Evolutionary conservation across 2,797 vertebrate species (phyloP).

Genomic region (Fundulus diaphanus): DNA sequence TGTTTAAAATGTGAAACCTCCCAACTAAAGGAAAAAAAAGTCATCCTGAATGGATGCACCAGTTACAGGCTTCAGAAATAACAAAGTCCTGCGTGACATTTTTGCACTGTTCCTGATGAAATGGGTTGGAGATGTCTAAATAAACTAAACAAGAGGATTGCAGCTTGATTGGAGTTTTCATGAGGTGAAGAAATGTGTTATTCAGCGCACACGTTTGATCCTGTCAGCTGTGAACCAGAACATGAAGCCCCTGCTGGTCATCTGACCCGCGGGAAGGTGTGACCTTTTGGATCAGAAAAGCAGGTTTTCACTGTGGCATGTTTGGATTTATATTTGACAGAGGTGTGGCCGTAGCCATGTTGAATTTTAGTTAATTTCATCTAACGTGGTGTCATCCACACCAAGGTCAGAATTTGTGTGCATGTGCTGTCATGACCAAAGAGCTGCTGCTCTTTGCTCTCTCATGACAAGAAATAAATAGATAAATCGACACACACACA

Average conservation of each 20-base stretch:
- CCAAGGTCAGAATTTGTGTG: background rate
- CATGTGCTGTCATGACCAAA: conserved; percentile 18
- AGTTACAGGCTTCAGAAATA: conserved; percentile 11
- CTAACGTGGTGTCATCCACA: conserved; percentile 20
- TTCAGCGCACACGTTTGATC: conserved; percentile 54
- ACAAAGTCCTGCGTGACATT: conserved; percentile 9
- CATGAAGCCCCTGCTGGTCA: conserved; percentile 70
- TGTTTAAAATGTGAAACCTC: background rate
- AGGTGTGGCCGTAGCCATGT: background rate
- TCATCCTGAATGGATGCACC: background rate
- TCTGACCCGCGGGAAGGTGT: conserved; percentile 66
- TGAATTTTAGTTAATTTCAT: conserved; percentile 26
- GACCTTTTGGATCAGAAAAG: conserved; percentile 71
- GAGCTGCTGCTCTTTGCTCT: conserved; percentile 12
- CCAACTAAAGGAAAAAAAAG: conserved; percentile 6
- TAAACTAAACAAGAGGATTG: conserved; percentile 28
- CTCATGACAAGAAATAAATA: conserved; percentile 2
- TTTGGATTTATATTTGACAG: conserved; percentile 36
- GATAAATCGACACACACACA: too few relatives aligned
- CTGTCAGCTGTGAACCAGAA: conserved; percentile 61
- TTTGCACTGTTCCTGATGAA: conserved; percentile 29
- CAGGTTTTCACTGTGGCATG: conserved; percentile 65
- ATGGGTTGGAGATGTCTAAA: conserved; percentile 22
- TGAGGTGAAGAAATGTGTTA: conserved; percentile 54
- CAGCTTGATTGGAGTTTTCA: conserved; percentile 45